Evolutionary conservation across 2,797 vertebrate species (phyloP).

Genomic region (Lateolabrax maculatus): DNA sequence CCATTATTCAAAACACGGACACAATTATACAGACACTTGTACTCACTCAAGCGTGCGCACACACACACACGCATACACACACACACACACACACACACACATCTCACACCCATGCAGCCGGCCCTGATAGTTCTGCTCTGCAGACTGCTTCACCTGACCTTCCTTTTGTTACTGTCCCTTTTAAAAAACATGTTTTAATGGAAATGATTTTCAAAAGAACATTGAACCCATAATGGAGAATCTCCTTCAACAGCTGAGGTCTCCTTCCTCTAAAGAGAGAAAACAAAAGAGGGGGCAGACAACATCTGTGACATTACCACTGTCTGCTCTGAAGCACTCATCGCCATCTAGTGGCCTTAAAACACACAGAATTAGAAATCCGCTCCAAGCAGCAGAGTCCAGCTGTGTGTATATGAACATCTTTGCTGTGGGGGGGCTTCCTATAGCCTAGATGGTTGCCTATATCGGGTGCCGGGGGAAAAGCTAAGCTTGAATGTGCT

Average conservation of each 20-base stretch:
- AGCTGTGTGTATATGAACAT: conserved; percentile 17
- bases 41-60: conserved; percentile 30
- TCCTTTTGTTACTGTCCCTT: conserved; percentile 87
- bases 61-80: conserved; percentile 30
- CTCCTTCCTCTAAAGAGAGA: conserved; percentile 83
- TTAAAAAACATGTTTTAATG: conserved; percentile 88
- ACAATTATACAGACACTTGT: conserved; percentile 77
- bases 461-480: no score
- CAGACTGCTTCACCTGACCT: conserved; percentile 87
- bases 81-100: conserved; percentile 37
- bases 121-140: conserved; percentile 80
- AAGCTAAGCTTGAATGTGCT: no score
- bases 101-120: conserved; percentile 72
- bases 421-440: no score
- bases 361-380: conserved; percentile 40
- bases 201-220: conserved; percentile 91
- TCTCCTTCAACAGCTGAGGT: conserved; percentile 90
- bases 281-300: conserved; percentile 86
- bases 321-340: conserved; percentile 54
- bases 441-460: no score
- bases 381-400: conserved; percentile 30
- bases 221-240: conserved; percentile 89
- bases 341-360: conserved; percentile 82
- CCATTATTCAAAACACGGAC: conserved; percentile 77
- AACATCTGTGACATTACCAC: conserved; percentile 87